Evolutionary conservation across 2,797 vertebrate genomes (phyloP), one percentile per base, ranked within the genome.

Genomic region (Cyprinella venusta): DNA sequence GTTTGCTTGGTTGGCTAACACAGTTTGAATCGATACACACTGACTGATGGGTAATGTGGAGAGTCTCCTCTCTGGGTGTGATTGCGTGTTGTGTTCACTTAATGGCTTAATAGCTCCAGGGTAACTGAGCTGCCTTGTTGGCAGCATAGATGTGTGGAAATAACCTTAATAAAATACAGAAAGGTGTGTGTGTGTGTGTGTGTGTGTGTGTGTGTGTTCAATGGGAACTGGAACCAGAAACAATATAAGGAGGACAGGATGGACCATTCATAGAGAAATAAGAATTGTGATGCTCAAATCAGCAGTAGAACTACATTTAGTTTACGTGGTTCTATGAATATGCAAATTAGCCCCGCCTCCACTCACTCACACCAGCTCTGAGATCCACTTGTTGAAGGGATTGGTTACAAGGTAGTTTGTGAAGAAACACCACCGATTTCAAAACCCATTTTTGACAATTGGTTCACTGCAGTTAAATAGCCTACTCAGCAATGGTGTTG

Each of bases 41-140:
- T 78, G 77, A 63, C 70, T 42, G 76, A 78, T 45, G 38, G 81
- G 48, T 76, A 67, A 82, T 56, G 71, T 76, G 72, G 81, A 67
- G 71, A 82, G 85, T 81, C 65, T 72, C 36, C 33, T 81, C 61
- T 70, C 30, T 52, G 36, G 76, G 38, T 45, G 65, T 86, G 64
- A 59, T 81, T 86, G 80, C 9, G 33, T 81, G 79, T 86, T 18
- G 59, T 80, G 61, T 38, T 83, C 76, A 30, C 79, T 42, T 84
- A 79, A 88, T 88, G 69, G 42, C 85, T 87, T 88, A 82, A 89
- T 87, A 84, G 85, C 87, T 85, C 45, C 81, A 72, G 84, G 80
- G 79, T 80, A 82, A 86, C 79, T 54, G 81, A 89, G 82, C 88
- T 69, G 69, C 50, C 77, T 79, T 48, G 50, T 72, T 87, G 76